phyloP scores from a whole-genome alignment of 2,888 invertebrate genomes.

The Anagyrus pseudococci region DNA sequence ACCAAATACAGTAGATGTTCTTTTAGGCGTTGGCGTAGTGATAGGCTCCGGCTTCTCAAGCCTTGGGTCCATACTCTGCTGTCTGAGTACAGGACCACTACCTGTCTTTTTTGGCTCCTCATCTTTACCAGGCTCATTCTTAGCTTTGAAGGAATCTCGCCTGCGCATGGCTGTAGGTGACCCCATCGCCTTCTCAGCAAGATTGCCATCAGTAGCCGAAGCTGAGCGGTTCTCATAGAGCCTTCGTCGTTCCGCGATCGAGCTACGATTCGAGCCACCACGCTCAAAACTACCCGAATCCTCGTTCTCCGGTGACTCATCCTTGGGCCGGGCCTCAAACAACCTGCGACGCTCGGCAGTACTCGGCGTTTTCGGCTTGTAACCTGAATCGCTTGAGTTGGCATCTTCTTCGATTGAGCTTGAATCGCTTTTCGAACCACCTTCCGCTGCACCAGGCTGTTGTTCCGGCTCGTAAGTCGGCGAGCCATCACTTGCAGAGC shows the following conservation, averaged over 20 bases:
- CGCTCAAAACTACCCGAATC: constrained; percentile 66
- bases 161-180: constrained; percentile 79
- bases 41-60: constrained; percentile 61
- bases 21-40: constrained; percentile 73
- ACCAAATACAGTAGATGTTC: constrained; percentile 88
- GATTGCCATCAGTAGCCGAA: constrained; percentile 71
- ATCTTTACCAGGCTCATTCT: constrained; percentile 66
- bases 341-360: constrained; percentile 82
- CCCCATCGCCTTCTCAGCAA: constrained; percentile 63
- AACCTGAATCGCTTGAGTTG: constrained; percentile 71
- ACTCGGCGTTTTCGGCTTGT: constrained; percentile 76
- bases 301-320: constrained; percentile 66
- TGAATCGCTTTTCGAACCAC: constrained; percentile 67
- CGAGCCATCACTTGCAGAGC: constrained; percentile 41
- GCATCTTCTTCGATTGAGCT: constrained; percentile 70
- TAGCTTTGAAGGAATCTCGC: constrained; percentile 74
- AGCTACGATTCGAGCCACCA: constrained; percentile 70
- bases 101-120: constrained; percentile 61
- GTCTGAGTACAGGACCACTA: constrained; percentile 62
- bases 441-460: constrained; percentile 58
- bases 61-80: constrained; percentile 64
- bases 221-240: constrained; percentile 80
- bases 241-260: constrained; percentile 80
- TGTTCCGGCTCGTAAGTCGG: constrained; percentile 47
- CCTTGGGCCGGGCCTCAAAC: constrained; percentile 66